Evolutionary conservation across 2,797 vertebrate genomes (phyloP).

Genomic region (Limnodromus scolopaceus): DNA sequence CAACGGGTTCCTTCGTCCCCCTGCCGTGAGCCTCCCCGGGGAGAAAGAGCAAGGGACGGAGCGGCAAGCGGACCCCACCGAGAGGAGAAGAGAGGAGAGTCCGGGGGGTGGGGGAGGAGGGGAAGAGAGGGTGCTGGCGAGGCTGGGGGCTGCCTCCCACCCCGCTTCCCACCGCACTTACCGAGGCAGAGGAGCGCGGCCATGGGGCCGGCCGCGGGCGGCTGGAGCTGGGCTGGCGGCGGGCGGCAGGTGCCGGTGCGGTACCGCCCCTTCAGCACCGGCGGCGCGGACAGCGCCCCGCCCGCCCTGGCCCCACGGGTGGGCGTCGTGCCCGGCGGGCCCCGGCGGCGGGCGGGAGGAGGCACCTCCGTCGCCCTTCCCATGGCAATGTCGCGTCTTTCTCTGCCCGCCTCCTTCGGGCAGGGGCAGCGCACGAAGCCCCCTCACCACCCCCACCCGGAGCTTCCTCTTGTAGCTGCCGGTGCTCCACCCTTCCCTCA

Average conservation of each 20-base stretch:
- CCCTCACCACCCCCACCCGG: too few relatives aligned
- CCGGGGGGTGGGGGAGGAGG: neutral
- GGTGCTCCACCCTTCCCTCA: accelerated
- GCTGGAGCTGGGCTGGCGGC: neutral
- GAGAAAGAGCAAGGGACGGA: neutral
- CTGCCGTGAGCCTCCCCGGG: neutral
- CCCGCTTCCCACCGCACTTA: constrained; percentile 33
- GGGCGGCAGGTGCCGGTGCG: neutral
- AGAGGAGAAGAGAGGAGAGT: neutral
- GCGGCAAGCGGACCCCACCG: accelerated
- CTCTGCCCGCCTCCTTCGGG: neutral
- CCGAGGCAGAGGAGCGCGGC: constrained; percentile 51
- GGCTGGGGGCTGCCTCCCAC: neutral
- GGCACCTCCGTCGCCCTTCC: neutral
- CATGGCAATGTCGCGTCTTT: accelerated
- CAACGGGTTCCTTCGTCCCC: neutral
- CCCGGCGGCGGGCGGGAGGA: neutral
- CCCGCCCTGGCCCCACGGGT: neutral
- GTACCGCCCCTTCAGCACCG: constrained; percentile 27
- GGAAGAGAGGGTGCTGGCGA: neutral
- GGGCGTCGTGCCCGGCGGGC: too few relatives aligned
- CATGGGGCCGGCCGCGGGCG: neutral
- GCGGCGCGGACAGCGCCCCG: neutral
- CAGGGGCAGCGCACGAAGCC: accelerated
- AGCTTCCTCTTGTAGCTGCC: neutral